A percentile compares a stretch with the other conserved stretches of the same genome.
These are phyloP conservation scores for Nesogale talazaci DNA, from an alignment of 2,113 vertebrate genomes.

Conservation along the genomic window DNA sequence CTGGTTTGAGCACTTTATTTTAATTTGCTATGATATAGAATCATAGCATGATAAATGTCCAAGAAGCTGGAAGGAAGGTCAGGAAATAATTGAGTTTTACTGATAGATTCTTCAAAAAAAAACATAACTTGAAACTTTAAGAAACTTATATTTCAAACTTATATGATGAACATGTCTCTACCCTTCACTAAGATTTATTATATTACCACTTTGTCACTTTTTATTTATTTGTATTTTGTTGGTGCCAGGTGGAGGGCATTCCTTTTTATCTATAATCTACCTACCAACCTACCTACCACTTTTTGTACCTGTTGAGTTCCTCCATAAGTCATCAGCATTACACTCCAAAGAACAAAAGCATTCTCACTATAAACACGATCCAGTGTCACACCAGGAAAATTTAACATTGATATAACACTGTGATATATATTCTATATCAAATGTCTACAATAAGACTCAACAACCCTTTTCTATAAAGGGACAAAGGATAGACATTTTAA, in stretches of 20 bases:
- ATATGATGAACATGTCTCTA: background rate
- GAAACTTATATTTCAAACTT: background rate
- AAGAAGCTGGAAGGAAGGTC: background rate
- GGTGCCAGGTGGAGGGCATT: background rate
- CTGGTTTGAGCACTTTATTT: background rate
- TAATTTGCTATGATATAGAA: background rate
- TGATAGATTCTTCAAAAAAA: background rate
- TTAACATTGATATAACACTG: background rate
- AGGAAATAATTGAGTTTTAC: background rate
- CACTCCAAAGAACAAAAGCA: background rate
- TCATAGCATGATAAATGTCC: too few relatives aligned
- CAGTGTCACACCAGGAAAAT: background rate
- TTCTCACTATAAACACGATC: background rate
- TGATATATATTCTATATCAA: background rate
- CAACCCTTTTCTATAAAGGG: background rate
- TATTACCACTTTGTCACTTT: background rate
- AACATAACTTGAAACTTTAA: conserved; percentile 32
- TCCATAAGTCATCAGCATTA: background rate
- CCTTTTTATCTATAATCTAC: background rate
- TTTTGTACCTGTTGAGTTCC: background rate
- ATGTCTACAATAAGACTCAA: background rate
- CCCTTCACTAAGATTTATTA: background rate
- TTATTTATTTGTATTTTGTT: background rate
- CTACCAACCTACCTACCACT: background rate
- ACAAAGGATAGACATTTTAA: background rate